phyloP scores from a whole-genome alignment of 1,140 invertebrate species.

The Bombus picipes region DNA sequence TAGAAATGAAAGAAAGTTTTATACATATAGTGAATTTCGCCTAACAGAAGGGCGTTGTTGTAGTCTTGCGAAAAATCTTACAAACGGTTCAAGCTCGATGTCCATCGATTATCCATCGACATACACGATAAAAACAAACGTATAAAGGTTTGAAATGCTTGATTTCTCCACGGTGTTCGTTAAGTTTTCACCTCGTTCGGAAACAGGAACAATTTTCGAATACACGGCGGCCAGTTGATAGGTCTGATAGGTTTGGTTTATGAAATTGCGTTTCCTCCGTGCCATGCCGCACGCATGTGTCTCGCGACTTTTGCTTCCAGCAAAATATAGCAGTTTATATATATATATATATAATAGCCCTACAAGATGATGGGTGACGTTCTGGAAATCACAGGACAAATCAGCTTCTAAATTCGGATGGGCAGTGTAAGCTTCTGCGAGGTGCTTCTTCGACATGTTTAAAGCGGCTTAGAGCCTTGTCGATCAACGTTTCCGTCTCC shows the following conservation, averaged over 20 bases:
- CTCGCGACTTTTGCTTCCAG: not conserved
- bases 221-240: not conserved
- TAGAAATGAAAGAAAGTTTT: not conserved
- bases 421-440: slow-evolving; percentile 73
- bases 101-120: not conserved
- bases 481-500: slow-evolving; percentile 1
- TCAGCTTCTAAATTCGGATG: slow-evolving; percentile 70
- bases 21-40: not conserved
- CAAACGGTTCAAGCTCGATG: not conserved
- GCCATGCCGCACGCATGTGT: not conserved
- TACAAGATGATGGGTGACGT: slow-evolving; percentile 14
- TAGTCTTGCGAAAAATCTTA: not conserved
- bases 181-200: not conserved
- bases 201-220: slow-evolving; percentile 27
- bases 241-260: not conserved
- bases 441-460: slow-evolving; percentile 50
- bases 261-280: not conserved
- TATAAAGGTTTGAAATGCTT: not conserved
- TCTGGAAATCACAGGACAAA: slow-evolving; percentile 63
- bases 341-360: not conserved
- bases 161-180: not conserved
- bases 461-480: slow-evolving; percentile 3
- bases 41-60: no score
- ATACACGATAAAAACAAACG: slow-evolving; percentile 10
- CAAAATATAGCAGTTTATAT: slow-evolving; percentile 9